These are phyloP conservation scores for Aplidium turbinatum DNA, from an alignment of 23 tunicate species.

Conservation along the genomic window DNA sequence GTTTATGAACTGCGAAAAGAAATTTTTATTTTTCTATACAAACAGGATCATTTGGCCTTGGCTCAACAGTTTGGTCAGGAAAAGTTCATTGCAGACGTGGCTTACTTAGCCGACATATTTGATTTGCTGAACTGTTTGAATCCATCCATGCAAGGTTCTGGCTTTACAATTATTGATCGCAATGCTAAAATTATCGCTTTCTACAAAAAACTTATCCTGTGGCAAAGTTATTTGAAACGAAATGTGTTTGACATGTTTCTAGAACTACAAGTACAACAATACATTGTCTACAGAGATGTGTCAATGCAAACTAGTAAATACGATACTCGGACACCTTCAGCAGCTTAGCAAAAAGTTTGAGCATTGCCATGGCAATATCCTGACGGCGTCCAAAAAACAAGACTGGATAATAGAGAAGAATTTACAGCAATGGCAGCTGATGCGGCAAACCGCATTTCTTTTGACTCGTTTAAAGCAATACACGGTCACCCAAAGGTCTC, in stretches of 20 bases:
- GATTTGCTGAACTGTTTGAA: conserved; percentile 43
- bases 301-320: conserved; percentile 10
- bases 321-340: conserved; percentile 33
- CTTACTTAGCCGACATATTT: conserved; percentile 59
- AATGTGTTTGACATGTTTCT: conserved; percentile 29
- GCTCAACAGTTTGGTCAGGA: conserved; percentile 47
- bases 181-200: conserved; percentile 17
- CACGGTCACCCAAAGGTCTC: conserved; percentile 25
- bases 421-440: conserved; percentile 32
- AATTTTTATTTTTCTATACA: conserved; percentile 29
- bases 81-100: conserved; percentile 45
- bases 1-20: conserved; percentile 50
- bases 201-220: conserved; percentile 20
- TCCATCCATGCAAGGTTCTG: conserved; percentile 57
- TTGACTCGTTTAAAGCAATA: conserved; percentile 20
- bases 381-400: conserved; percentile 31
- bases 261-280: conserved; percentile 28
- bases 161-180: conserved; percentile 42
- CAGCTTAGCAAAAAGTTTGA: conserved; percentile 36
- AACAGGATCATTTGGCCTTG: conserved; percentile 31
- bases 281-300: conserved; percentile 19
- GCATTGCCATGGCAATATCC: conserved; percentile 19
- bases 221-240: conserved; percentile 32
- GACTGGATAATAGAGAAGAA: conserved; percentile 45
- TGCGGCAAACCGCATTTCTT: conserved; percentile 34